Conservation (phyloP, 2,797 vertebrate species). For the Danio jaintianensis region DNA sequence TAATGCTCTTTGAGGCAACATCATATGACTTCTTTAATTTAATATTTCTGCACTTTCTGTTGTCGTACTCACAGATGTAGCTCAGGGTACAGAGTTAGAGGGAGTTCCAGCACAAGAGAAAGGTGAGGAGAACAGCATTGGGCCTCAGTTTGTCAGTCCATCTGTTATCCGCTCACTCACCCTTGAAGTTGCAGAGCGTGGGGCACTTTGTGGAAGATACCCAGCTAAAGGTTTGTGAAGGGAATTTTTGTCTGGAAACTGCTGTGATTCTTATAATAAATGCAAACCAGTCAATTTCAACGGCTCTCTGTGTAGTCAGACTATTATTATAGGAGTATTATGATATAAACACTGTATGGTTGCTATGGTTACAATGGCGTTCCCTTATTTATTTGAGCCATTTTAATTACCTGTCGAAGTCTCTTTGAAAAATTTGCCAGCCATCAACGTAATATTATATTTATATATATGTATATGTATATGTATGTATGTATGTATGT, state of each 20-base stretch:
- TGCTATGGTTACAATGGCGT: too few species aligned
- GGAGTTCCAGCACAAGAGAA: conserved; percentile 84
- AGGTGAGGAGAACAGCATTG: conserved; percentile 89
- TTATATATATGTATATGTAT: too few species aligned
- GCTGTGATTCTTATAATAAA: not conserved
- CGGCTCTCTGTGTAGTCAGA: not conserved
- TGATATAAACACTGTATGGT: too few species aligned
- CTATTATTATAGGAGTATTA: too few species aligned
- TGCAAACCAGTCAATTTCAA: not conserved
- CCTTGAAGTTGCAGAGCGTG: conserved; percentile 86
- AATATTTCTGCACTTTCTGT: not conserved
- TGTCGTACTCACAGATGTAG: conserved; percentile 68
- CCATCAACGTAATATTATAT: too few species aligned
- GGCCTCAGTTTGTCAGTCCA: conserved; percentile 93
- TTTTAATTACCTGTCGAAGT: too few species aligned
- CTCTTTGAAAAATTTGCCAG: too few species aligned
- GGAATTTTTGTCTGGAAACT: not conserved
- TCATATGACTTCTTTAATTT: too few species aligned
- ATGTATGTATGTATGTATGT: too few species aligned
- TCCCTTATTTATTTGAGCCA: too few species aligned
- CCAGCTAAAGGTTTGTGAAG: conserved; percentile 52
- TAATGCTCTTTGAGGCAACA: too few species aligned
- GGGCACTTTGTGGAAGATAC: conserved; percentile 75
- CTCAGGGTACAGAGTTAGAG: conserved; percentile 68
- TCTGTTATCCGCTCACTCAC: conserved; percentile 93